Percentiles rank a stretch among this genome's conserved stretches.
phyloP scores from a whole-genome alignment of 2,888 invertebrate genomes.

The Lasius fuliginosus region DNA sequence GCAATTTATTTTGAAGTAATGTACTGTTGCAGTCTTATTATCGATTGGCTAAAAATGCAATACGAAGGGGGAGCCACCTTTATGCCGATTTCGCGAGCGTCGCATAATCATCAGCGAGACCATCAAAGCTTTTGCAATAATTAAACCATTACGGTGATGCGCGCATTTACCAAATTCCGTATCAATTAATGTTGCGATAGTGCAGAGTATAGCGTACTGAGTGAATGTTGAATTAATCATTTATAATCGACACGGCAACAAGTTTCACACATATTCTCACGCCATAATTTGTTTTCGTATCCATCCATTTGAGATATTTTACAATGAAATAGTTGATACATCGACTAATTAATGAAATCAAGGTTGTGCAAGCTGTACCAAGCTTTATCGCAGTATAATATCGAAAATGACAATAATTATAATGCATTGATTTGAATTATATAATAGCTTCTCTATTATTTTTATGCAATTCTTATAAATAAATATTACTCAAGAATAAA shows the following conservation, averaged over 20 bases:
- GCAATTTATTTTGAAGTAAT: conserved; percentile 38
- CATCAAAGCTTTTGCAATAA: conserved; percentile 1
- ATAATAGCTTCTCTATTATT: background rate
- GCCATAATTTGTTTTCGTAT: conserved; percentile 26
- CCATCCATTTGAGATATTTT: conserved; percentile 10
- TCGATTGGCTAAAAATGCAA: conserved; percentile 72
- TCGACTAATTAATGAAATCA: conserved; percentile 21
- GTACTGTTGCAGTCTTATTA: conserved; percentile 62
- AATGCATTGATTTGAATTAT: background rate
- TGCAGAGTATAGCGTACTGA: background rate
- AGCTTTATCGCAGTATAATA: background rate
- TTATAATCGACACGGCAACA: conserved; percentile 61
- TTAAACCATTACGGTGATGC: background rate
- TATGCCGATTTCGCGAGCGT: conserved; percentile 46
- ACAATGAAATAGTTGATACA: background rate
- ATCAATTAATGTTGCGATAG: conserved; percentile 8
- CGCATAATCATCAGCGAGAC: background rate
- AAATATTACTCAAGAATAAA: background rate
- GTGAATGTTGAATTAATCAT: conserved; percentile 13
- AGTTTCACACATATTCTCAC: conserved; percentile 45
- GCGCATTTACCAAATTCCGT: background rate
- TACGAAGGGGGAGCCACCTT: conserved; percentile 71
- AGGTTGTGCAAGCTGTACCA: background rate
- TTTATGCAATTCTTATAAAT: background rate
- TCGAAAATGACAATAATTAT: background rate